These are phyloP conservation scores for Netelia melanura DNA, from an alignment of 2,888 invertebrate genomes.

Conservation along the genomic window DNA sequence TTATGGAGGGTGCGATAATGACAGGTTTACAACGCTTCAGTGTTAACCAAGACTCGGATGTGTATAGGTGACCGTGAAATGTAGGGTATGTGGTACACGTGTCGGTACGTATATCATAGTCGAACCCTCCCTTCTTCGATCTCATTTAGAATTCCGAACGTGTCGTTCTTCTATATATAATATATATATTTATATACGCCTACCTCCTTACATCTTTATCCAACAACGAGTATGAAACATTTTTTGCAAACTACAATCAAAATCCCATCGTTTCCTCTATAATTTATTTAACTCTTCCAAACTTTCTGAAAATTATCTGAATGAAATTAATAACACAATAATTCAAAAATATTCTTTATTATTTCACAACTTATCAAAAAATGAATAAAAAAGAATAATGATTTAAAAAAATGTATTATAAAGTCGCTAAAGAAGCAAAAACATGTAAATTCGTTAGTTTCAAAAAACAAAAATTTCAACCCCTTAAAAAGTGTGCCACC, in stretches of 20 bases:
- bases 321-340: not conserved
- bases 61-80: constrained; percentile 45
- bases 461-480: not conserved
- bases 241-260: constrained; percentile 67
- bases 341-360: no score
- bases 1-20: constrained; percentile 79
- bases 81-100: constrained; percentile 73
- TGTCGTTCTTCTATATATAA: constrained; percentile 43
- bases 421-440: not conserved
- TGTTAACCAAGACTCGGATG: constrained; percentile 69
- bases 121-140: constrained; percentile 66
- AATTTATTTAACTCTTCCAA: not conserved
- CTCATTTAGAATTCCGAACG: constrained; percentile 73
- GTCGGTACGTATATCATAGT: constrained; percentile 74
- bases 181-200: not conserved
- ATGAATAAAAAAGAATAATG: not conserved
- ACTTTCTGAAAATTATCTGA: not conserved
- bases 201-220: constrained; percentile 4
- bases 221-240: not conserved
- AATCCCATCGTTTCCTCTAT: constrained; percentile 1
- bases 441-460: not conserved
- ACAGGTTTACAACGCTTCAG: constrained; percentile 81
- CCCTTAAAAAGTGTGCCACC: not conserved
- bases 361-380: not conserved
- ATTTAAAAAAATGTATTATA: not conserved